A percentile compares a stretch with the other conserved stretches of the same genome.
phyloP scores from a whole-genome alignment of 1,140 invertebrate species.

The Bombus waltoni region DNA sequence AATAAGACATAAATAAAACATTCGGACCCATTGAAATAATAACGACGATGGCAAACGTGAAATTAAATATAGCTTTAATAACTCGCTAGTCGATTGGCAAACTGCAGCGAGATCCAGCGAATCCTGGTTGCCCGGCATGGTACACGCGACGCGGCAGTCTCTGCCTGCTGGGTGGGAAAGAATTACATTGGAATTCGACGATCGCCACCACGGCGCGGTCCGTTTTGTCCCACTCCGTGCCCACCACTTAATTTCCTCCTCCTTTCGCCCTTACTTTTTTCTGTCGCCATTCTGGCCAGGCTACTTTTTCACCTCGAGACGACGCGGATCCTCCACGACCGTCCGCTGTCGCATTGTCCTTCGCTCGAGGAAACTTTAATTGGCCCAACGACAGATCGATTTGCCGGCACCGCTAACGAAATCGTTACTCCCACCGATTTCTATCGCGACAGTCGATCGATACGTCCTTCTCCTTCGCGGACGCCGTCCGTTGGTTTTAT shows the following conservation, averaged over 20 bases:
- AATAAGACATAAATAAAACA: not conserved
- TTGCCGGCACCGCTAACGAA: conserved; percentile 24
- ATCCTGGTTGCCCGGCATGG: not conserved
- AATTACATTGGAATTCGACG: conserved; percentile 44
- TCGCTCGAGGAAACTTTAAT: conserved; percentile 46
- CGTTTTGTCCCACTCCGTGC: not conserved
- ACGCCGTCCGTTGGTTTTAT: not conserved
- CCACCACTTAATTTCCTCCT: conserved; percentile 47
- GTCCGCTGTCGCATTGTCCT: conserved; percentile 40
- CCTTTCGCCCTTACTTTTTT: not conserved
- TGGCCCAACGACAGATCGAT: conserved; percentile 49
- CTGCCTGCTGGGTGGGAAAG: conserved; percentile 24
- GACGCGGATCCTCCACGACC: not conserved
- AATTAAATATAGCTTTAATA: not conserved
- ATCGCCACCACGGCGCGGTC: not conserved
- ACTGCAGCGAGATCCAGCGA: not conserved
- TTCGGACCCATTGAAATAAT: too few relatives aligned
- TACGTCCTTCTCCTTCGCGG: not conserved
- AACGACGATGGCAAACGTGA: not conserved
- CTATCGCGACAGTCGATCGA: conserved; percentile 25
- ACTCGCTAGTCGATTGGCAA: not conserved
- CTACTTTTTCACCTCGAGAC: conserved; percentile 36
- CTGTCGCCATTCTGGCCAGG: not conserved
- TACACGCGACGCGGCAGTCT: conserved; percentile 39
- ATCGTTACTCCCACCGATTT: conserved; percentile 38